These are phyloP conservation scores for Zaprionus bogoriensis DNA, from an alignment of 2,888 invertebrate species.

Conservation along the genomic window DNA sequence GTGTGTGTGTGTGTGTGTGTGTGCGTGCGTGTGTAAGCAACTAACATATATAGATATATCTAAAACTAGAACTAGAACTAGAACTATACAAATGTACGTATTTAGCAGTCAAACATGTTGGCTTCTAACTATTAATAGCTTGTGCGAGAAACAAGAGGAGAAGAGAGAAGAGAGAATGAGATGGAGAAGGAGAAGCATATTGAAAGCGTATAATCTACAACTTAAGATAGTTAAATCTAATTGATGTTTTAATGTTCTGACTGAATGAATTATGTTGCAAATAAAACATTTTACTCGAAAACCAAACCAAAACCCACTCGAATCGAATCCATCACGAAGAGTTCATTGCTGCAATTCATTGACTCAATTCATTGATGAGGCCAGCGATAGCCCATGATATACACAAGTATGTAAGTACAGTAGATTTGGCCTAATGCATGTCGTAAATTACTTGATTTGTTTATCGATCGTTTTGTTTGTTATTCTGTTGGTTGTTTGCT, in stretches of 20 bases:
- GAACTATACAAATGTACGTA: conserved; percentile 27
- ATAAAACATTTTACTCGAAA: conserved; percentile 69
- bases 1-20: conserved; percentile 30
- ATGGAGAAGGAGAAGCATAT: too few species aligned
- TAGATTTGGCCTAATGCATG: conserved; percentile 23
- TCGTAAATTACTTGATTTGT: background rate
- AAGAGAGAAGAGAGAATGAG: conserved; percentile 16
- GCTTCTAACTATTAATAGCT: conserved; percentile 23
- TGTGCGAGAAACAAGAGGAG: conserved; percentile 1
- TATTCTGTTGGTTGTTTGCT: conserved; percentile 41
- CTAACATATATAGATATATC: conserved; percentile 45
- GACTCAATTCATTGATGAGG: conserved; percentile 8
- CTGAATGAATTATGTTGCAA: conserved; percentile 72
- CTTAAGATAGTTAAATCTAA: conserved; percentile 68
- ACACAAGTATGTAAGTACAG: conserved; percentile 25
- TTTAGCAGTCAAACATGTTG: conserved; percentile 39
- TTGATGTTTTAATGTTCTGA: conserved; percentile 73
- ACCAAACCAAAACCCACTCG: conserved; percentile 17
- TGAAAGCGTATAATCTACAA: conserved; percentile 28
- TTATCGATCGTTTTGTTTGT: conserved; percentile 18
- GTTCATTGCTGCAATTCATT: too few species aligned
- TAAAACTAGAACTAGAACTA: conserved; percentile 40
- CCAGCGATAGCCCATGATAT: background rate
- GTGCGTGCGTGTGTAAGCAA: conserved; percentile 28
- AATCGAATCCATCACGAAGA: background rate